Evolutionary conservation across 2,797 vertebrate genomes (phyloP).

Genomic region (Clarias pachynema): DNA sequence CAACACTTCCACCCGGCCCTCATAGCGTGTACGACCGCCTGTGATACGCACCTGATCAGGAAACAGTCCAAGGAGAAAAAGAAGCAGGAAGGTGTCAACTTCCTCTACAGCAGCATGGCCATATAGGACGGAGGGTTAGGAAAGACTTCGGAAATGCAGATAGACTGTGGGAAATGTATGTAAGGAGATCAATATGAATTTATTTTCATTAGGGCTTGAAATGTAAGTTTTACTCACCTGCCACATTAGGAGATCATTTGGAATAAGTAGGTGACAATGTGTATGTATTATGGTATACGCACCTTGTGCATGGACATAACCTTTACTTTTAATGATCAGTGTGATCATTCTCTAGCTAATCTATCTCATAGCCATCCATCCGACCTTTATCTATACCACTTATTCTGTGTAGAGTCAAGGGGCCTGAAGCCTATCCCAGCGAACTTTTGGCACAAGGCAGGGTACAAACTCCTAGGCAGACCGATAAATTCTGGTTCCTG

Average conservation of each 20-base stretch:
- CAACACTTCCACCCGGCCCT: conserved; percentile 90
- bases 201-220: background rate
- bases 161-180: conserved; percentile 28
- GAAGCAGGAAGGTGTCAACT: conserved; percentile 38
- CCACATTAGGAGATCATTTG: background rate
- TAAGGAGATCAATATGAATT: background rate
- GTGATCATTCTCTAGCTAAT: background rate
- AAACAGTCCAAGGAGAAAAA: conserved; percentile 59
- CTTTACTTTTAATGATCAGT: background rate
- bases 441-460: too few relatives aligned
- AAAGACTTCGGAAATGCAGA: conserved; percentile 11
- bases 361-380: background rate
- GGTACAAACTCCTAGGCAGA: background rate
- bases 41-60: conserved; percentile 87
- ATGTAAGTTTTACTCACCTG: background rate
- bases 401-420: too few relatives aligned
- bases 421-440: too few relatives aligned
- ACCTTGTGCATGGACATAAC: background rate
- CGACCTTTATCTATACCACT: too few relatives aligned
- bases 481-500: background rate
- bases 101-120: conserved; percentile 28
- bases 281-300: background rate
- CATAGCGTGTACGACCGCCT: conserved; percentile 86
- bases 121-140: conserved; percentile 41
- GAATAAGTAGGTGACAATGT: background rate